Evolutionary conservation across 1,140 invertebrate species (phyloP).

Genomic region (Armadillidium nasatum): DNA sequence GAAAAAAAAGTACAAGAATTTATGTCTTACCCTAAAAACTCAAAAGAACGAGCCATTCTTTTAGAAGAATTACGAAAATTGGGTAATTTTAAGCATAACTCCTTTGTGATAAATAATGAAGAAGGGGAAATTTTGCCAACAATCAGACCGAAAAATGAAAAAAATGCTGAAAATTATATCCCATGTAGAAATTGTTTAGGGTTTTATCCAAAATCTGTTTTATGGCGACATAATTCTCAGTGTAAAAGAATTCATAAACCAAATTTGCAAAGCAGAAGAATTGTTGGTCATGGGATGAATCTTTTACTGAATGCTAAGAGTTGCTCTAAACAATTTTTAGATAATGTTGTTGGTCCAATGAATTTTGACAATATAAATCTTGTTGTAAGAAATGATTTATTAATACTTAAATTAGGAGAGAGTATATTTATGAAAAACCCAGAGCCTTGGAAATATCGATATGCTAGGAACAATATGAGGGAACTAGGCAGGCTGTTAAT

Average conservation of each 20-base stretch:
- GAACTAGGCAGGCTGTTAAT: not conserved
- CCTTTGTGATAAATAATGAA: not conserved
- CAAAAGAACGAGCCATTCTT: not conserved
- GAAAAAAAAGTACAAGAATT: not conserved
- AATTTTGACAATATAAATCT: not conserved
- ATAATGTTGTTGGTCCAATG: not conserved
- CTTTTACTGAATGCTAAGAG: not conserved
- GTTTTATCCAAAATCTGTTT: not conserved
- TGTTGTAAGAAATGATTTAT: not conserved
- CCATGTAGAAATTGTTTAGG: not conserved
- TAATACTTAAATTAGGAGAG: not conserved
- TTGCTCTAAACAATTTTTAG: not conserved
- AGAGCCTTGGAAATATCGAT: not conserved
- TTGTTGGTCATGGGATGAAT: not conserved
- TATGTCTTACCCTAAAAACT: not conserved
- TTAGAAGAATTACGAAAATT: not conserved
- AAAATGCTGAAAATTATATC: not conserved
- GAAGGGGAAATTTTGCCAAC: conserved; percentile 5
- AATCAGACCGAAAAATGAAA: not conserved
- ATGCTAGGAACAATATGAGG: not conserved
- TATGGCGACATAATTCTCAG: not conserved
- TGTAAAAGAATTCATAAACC: not conserved
- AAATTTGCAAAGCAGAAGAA: not conserved
- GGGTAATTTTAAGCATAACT: not conserved
- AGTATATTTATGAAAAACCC: not conserved